phyloP scores from a whole-genome alignment of 2,113 vertebrate genomes.

The Leiothrix lutea region DNA sequence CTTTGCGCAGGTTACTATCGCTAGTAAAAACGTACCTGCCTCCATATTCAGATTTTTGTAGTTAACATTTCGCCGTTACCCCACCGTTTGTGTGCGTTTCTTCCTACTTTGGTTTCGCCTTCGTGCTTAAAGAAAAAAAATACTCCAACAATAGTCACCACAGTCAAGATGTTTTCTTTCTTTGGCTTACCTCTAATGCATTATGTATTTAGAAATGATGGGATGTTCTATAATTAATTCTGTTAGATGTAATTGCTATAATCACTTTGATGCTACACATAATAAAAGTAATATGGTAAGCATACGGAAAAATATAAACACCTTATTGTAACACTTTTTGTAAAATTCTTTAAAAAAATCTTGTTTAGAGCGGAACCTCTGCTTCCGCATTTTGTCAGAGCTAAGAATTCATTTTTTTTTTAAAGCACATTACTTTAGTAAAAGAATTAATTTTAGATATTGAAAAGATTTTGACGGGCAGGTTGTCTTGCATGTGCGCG shows the following conservation, averaged over 20 bases:
- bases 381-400: neutral
- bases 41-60: neutral
- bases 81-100: neutral
- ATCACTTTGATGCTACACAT: constrained; percentile 84
- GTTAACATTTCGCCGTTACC: neutral
- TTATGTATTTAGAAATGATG: constrained; percentile 78
- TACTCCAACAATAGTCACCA: constrained; percentile 65
- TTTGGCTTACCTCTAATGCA: constrained; percentile 77
- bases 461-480: constrained; percentile 38
- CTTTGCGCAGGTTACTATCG: neutral
- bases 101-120: constrained; percentile 16
- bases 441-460: constrained; percentile 39
- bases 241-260: constrained; percentile 84
- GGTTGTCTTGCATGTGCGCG: neutral
- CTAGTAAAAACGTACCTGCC: neutral
- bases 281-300: constrained; percentile 82
- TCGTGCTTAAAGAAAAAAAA: constrained; percentile 33
- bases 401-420: neutral
- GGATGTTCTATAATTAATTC: constrained; percentile 84
- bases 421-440: neutral
- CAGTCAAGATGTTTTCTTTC: constrained; percentile 75
- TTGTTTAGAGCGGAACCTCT: neutral
- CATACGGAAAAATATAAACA: constrained; percentile 79
- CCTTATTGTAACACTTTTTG: constrained; percentile 67
- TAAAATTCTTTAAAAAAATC: constrained; percentile 41